Percentiles rank a stretch among this genome's conserved stretches.
These are phyloP conservation scores for Aphodius granarius DNA, from an alignment of 2,888 invertebrate genomes.

Conservation along the genomic window DNA sequence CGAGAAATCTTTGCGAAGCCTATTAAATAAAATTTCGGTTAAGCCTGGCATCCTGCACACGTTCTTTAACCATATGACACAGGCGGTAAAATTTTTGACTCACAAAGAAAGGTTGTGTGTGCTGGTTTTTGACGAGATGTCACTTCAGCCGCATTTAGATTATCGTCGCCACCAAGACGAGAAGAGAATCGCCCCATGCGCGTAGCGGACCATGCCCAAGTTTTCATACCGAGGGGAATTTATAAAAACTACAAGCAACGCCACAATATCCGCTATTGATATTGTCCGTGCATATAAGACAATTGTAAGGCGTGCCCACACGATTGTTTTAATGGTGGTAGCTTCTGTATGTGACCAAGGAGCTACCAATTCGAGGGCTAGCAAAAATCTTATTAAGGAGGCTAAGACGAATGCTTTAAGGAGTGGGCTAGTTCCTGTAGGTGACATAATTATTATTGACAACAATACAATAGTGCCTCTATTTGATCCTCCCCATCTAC, in stretches of 20 bases:
- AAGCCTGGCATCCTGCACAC: conserved; percentile 25
- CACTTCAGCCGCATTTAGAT: conserved; percentile 25
- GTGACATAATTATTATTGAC: neutral
- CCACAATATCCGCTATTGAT: conserved; percentile 9
- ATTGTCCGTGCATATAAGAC: conserved; percentile 28
- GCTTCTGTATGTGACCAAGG: conserved; percentile 14
- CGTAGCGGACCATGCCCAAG: conserved; percentile 29
- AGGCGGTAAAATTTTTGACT: conserved; percentile 20
- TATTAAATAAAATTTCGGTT: conserved; percentile 30
- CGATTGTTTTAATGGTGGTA: conserved; percentile 15
- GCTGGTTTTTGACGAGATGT: conserved; percentile 32
- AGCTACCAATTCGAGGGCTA: conserved; percentile 4
- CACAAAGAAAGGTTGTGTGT: conserved; percentile 15
- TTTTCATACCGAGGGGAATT: conserved; percentile 27
- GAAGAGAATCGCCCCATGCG: neutral
- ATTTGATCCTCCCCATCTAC: conserved; percentile 24
- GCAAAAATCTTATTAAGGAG: conserved; percentile 21
- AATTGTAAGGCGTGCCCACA: conserved; percentile 28
- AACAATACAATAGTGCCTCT: conserved; percentile 10
- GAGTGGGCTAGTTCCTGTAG: neutral
- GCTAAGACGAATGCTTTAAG: conserved; percentile 14
- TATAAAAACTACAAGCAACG: conserved; percentile 29
- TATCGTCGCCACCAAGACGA: conserved; percentile 22
- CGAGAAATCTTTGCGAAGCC: conserved; percentile 24
- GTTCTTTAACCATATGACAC: conserved; percentile 29